phyloP scores from a whole-genome alignment of 2,888 invertebrate species.

The Latrodectus elegans region DNA sequence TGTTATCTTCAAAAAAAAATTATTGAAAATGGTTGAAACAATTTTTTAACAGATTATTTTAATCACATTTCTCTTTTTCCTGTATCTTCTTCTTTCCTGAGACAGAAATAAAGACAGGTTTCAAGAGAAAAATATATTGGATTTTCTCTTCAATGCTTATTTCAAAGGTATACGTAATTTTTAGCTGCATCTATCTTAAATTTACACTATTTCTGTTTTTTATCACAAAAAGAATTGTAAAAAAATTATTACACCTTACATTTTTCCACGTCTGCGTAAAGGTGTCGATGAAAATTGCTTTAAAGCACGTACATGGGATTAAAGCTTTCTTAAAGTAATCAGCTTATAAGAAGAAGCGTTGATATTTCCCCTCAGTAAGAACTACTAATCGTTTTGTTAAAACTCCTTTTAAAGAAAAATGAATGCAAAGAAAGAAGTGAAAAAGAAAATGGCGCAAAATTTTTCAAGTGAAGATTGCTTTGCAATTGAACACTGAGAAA shows the following conservation, averaged over 20 bases:
- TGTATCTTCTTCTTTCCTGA: too few relatives aligned
- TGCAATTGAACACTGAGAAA: not conserved
- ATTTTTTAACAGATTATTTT: too few relatives aligned
- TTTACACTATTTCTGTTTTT: too few relatives aligned
- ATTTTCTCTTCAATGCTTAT: too few relatives aligned
- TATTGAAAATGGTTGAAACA: too few relatives aligned
- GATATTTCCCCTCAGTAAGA: constrained; percentile 19
- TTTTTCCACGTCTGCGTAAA: not conserved
- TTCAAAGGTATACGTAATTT: too few relatives aligned
- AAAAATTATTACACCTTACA: not conserved
- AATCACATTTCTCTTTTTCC: too few relatives aligned
- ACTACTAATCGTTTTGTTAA: not conserved
- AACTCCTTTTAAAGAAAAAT: not conserved
- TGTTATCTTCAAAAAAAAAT: too few relatives aligned
- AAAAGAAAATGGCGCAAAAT: not conserved
- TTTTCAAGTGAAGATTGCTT: constrained; percentile 13
- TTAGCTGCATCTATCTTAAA: too few relatives aligned
- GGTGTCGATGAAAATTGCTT: constrained; percentile 26
- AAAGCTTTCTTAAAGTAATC: constrained; percentile 21
- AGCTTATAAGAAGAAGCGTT: constrained; percentile 15
- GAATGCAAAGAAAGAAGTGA: not conserved
- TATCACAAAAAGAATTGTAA: too few relatives aligned
- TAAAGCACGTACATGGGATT: constrained; percentile 27
- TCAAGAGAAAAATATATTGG: too few relatives aligned
- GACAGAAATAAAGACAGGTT: too few relatives aligned